Percentiles rank a stretch among this genome's conserved stretches.
Conservation (phyloP, 1,140 invertebrate species). For the Cydia pomonella region DNA sequence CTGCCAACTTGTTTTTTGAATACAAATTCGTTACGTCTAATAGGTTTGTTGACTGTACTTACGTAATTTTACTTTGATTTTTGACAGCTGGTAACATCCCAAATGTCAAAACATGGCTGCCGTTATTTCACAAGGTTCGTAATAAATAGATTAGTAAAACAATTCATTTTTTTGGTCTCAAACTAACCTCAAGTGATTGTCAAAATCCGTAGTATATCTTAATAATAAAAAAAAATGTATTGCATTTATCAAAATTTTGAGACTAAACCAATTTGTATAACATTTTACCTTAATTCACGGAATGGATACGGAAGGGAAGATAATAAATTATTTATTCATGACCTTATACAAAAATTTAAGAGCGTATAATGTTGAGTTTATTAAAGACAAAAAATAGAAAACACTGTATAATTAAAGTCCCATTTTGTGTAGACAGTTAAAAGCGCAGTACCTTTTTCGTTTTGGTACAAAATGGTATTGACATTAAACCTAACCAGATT, state of each 20-base stretch:
- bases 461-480: background rate
- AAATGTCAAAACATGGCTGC: no score
- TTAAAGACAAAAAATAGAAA: background rate
- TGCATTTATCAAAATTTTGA: background rate
- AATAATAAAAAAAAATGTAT: no score
- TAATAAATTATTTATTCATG: constrained; percentile 10
- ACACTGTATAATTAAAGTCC: background rate
- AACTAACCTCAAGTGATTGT: no score
- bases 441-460: background rate
- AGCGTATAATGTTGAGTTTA: background rate
- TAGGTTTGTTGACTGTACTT: no score
- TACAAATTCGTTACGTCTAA: no score
- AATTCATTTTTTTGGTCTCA: no score
- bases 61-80: no score
- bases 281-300: background rate
- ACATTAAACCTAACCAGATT: constrained; percentile 12
- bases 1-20: no score
- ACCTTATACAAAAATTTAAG: background rate
- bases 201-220: no score
- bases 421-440: constrained; percentile 16
- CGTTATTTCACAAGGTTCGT: no score
- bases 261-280: background rate
- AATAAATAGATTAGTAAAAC: no score
- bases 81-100: no score
- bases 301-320: background rate